These are phyloP conservation scores for Anomalospiza imberbis DNA, from an alignment of 2,797 vertebrate genomes.

Conservation along the genomic window DNA sequence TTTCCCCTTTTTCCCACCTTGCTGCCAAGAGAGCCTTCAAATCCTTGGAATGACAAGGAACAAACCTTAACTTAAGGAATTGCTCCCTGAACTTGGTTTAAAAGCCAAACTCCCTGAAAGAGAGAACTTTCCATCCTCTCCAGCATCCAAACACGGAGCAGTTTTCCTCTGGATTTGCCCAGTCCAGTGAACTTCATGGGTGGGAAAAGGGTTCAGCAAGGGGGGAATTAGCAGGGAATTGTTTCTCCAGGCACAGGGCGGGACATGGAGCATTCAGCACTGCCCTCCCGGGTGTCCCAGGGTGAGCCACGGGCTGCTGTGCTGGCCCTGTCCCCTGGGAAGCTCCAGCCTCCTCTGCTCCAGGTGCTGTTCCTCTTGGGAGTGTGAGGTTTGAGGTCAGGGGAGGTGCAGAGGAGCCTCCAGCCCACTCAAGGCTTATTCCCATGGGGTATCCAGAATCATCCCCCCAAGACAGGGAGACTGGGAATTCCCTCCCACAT, in stretches of 20 bases:
- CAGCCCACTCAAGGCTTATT: not conserved
- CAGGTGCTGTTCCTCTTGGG: not conserved
- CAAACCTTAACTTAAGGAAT: constrained; percentile 9
- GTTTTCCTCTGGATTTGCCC: not conserved
- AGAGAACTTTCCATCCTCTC: not conserved
- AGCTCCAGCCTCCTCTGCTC: not conserved
- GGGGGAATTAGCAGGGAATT: not conserved
- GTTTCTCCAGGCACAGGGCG: not conserved
- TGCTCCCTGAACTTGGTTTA: not conserved
- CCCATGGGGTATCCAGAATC: not conserved
- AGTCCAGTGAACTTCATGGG: not conserved
- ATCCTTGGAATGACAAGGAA: not conserved
- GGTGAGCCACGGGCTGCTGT: not conserved
- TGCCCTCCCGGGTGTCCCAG: not conserved
- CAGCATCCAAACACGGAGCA: not conserved
- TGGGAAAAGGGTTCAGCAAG: not conserved
- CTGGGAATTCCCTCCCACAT: not conserved
- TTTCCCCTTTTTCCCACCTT: not conserved
- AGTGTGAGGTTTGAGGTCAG: not conserved
- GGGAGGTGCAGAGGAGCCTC: not conserved
- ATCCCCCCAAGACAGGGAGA: not conserved
- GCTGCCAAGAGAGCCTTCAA: not conserved
- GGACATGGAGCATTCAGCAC: not conserved
- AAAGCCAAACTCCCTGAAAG: not conserved
- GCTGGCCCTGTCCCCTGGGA: not conserved